Evolutionary conservation across 1,140 invertebrate genomes (phyloP).

Genomic region (Geopemphigus sp.): DNA sequence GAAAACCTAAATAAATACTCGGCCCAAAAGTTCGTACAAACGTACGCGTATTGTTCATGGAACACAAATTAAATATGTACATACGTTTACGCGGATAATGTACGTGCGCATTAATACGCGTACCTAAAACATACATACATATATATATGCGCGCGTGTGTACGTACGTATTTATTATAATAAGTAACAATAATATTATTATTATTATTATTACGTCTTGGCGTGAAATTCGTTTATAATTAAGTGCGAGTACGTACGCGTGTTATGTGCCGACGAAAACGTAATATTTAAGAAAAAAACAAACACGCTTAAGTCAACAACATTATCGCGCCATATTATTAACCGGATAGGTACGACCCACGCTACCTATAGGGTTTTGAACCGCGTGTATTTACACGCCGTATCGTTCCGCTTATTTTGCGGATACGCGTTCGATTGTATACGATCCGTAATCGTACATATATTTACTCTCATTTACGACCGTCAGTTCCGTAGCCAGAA

Average conservation of each 20-base stretch:
- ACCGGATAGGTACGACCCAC: too few species aligned
- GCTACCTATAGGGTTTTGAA: too few species aligned
- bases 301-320: not conserved
- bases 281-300: not conserved
- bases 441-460: too few species aligned
- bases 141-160: too few species aligned
- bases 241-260: not conserved
- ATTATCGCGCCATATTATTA: not conserved
- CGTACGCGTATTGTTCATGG: not conserved
- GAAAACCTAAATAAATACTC: slow-evolving; percentile 12
- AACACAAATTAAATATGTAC: slow-evolving; percentile 6
- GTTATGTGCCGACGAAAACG: not conserved
- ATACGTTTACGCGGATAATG: not conserved
- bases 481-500: too few species aligned
- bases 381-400: too few species aligned
- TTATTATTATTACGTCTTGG: not conserved
- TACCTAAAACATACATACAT: not conserved
- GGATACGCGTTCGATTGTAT: too few species aligned
- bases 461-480: too few species aligned
- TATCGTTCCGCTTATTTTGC: too few species aligned
- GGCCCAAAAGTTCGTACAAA: not conserved
- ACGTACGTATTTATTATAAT: not conserved
- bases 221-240: not conserved
- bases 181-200: not conserved
- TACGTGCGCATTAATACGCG: not conserved